Percentiles rank a stretch among this genome's conserved stretches.
Evolutionary conservation across 2,888 invertebrate species (phyloP).

Genomic region (Lepetodrilus schrolli): DNA sequence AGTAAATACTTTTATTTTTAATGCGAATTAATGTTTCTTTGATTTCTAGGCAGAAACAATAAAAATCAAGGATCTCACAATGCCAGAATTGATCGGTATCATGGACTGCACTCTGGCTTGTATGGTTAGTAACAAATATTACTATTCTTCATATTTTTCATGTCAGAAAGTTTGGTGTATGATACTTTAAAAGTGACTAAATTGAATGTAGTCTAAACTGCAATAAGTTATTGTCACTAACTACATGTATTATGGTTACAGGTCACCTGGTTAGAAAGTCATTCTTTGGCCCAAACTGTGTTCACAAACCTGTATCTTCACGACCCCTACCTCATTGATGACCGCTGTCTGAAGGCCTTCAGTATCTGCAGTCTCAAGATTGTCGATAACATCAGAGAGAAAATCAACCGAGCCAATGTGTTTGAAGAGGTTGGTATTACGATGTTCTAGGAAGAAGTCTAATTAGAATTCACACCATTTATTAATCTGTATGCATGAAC

Average conservation of each 20-base stretch:
- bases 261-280: slow-evolving; percentile 95
- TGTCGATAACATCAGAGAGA: slow-evolving; percentile 90
- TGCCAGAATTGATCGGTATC: slow-evolving; percentile 90
- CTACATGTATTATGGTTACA: slow-evolving; percentile 41
- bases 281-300: slow-evolving; percentile 91
- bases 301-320: slow-evolving; percentile 97
- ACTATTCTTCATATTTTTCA: too few relatives aligned
- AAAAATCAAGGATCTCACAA: slow-evolving; percentile 79
- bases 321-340: slow-evolving; percentile 88
- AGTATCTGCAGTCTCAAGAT: slow-evolving; percentile 91
- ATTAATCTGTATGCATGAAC: too few relatives aligned
- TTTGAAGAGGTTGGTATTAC: slow-evolving; percentile 74
- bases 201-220: too few relatives aligned
- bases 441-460: too few relatives aligned
- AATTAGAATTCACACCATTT: too few relatives aligned
- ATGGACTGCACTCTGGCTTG: slow-evolving; percentile 95
- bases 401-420: slow-evolving; percentile 71
- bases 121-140: too few relatives aligned
- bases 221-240: too few relatives aligned
- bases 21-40: background rate
- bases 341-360: slow-evolving; percentile 89
- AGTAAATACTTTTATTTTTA: too few relatives aligned
- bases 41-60: slow-evolving; percentile 80
- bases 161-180: background rate
- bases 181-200: too few relatives aligned